Conservation (phyloP, 2,888 invertebrate genomes). For the Lasioglossum villosulum region DNA sequence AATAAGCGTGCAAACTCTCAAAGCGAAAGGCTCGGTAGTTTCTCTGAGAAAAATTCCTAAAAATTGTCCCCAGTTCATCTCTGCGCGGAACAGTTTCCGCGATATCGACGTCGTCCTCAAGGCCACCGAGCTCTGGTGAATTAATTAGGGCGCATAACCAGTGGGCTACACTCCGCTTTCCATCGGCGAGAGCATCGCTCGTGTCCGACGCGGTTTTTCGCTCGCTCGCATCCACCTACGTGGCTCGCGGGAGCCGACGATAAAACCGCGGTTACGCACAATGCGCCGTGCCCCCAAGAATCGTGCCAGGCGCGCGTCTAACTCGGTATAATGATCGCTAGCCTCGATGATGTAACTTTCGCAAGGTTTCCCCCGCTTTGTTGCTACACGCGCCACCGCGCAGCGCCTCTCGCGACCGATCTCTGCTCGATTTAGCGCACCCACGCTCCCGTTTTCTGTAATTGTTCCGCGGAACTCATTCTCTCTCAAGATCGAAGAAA, state of each 20-base stretch:
- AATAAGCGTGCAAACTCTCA: neutral
- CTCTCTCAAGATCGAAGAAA: neutral
- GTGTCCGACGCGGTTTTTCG: neutral
- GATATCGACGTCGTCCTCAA: constrained; percentile 23
- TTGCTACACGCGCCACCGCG: constrained; percentile 19
- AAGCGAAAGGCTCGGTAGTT: neutral
- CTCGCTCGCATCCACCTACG: constrained; percentile 47
- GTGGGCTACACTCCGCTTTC: constrained; percentile 40
- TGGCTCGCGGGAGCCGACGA: constrained; percentile 12
- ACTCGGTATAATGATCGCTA: constrained; percentile 73
- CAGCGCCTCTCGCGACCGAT: constrained; percentile 52
- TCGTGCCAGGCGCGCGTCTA: constrained; percentile 70
- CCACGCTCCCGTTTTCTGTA: constrained; percentile 46
- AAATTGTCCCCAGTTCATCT: neutral
- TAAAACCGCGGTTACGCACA: constrained; percentile 66
- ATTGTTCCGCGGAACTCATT: constrained; percentile 21
- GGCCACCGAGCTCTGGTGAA: constrained; percentile 19
- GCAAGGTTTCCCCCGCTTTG: constrained; percentile 78
- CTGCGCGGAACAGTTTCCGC: neutral
- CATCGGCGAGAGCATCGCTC: constrained; percentile 40
- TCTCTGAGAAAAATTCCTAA: neutral
- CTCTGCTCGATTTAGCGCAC: constrained; percentile 50
- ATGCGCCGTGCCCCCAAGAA: constrained; percentile 76
- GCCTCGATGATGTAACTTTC: constrained; percentile 82
- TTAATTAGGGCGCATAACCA: neutral